Evolutionary conservation across 2,888 invertebrate species (phyloP), one percentile per base, ranked within the genome.

Genomic region (Eristalis intricaria): DNA sequence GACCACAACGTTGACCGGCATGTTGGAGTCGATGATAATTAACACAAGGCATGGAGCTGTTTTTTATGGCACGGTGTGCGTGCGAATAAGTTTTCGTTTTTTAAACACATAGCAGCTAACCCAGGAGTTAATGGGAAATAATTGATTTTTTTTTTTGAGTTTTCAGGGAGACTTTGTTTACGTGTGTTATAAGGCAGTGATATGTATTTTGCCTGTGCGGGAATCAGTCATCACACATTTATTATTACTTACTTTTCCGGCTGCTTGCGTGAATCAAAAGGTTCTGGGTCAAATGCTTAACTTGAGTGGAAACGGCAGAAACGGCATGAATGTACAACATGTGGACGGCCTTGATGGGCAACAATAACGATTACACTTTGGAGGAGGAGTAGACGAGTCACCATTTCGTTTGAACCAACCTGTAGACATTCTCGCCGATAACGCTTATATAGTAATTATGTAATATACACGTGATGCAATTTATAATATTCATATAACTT

Each of bases 231-330:
- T 26, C 4, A 23, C 4, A 23, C 13, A 38, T 38, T 38, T 13
- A 38, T 38, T 61, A 50, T 56, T 56, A 10, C 10, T 75, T 56
- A 35, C n/a, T 22, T 65, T 75, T 75, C 74, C 74, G 64, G 74
- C 50, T 19, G 32, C 32, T 65, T 65, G 74, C 74, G 65, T 75
- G 74, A 75, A 65, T 56, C 23, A 22, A 10, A 75, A n/a, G n/a
- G 8, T 23, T 40, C 22, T 19, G 32, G 13, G 13, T 32, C 13
- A 32, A 50, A 29, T 19, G 7, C 32, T 0, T 22, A 23, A 13
- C 5, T 22, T 38, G 26, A 19, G 1, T 23, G 38, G 13, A 38
- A 38, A n/a, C n/a, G n/a, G 38, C 13, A 1, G 38, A 13, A 13
- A 38, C 13, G 38, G 38, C 38, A 38, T 38, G 38, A 38, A 38